Evolutionary conservation across 2,797 vertebrate species (phyloP).

Genomic region (Trachurus trachurus): DNA sequence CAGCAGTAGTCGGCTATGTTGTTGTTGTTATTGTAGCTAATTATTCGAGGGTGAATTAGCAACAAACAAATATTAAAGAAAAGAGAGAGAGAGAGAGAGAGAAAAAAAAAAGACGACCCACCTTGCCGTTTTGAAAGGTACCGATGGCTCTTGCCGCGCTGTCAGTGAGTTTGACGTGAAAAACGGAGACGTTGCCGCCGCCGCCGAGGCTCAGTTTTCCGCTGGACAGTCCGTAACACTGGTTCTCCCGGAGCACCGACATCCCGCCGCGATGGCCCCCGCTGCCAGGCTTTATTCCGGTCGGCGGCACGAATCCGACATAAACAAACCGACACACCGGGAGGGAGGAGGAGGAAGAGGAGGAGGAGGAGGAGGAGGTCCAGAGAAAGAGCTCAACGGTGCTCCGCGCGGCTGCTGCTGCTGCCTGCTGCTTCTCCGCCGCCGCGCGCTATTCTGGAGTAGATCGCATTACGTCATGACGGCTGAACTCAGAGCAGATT

Average conservation of each 20-base stretch:
- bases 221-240: conserved; percentile 91
- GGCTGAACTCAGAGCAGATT: conserved; percentile 25
- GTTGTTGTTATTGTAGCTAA: neutral
- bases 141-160: conserved; percentile 91
- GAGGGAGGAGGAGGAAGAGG: neutral
- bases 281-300: conserved; percentile 6
- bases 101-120: conserved; percentile 58
- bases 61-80: too few species aligned
- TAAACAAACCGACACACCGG: conserved; percentile 44
- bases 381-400: conserved; percentile 18
- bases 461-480: conserved; percentile 76
- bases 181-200: conserved; percentile 89
- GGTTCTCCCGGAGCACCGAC: conserved; percentile 90
- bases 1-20: accelerated
- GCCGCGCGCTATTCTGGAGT: conserved; percentile 75
- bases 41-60: neutral
- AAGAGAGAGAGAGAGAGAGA: too few species aligned
- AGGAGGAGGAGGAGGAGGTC: neutral
- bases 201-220: conserved; percentile 85
- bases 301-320: conserved; percentile 3
- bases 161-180: conserved; percentile 96
- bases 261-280: conserved; percentile 74
- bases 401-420: conserved; percentile 36
- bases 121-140: conserved; percentile 88
- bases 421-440: conserved; percentile 50